Conservation (phyloP, 2,113 vertebrate species). For the Nanger granti region DNA sequence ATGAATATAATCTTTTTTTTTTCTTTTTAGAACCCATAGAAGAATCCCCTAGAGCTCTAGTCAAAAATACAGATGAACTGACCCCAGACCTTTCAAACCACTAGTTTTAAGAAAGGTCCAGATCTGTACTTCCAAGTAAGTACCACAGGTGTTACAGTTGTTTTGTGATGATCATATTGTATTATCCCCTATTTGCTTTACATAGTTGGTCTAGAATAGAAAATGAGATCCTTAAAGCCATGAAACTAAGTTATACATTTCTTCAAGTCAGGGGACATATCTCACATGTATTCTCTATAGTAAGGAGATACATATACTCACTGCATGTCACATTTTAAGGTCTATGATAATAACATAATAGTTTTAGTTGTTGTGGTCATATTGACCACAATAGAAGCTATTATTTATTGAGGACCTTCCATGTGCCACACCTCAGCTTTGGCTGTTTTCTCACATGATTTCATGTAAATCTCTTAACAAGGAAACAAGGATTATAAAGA, state of each 20-base stretch:
- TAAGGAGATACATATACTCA: neutral
- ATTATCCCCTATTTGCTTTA: neutral
- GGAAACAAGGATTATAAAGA: neutral
- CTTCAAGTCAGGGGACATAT: neutral
- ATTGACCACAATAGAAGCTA: neutral
- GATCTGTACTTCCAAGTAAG: neutral
- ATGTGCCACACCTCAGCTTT: neutral
- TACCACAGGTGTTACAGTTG: neutral
- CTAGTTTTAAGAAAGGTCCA: neutral
- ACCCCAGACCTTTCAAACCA: neutral
- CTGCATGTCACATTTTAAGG: neutral
- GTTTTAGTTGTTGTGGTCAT: neutral
- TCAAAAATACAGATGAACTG: neutral
- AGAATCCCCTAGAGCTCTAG: neutral
- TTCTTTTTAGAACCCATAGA: neutral
- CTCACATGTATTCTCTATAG: neutral
- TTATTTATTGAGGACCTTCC: neutral
- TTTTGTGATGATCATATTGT: neutral
- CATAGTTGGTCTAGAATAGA: neutral
- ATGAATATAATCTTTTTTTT: neutral
- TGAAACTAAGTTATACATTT: neutral
- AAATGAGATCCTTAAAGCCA: neutral
- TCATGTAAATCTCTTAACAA: slow-evolving; percentile 9
- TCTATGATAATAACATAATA: neutral
- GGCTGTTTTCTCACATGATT: neutral